Evolutionary conservation across 2,888 invertebrate genomes (phyloP), one percentile per base, ranked within the genome.

Genomic region (Cheilosia impressa): DNA sequence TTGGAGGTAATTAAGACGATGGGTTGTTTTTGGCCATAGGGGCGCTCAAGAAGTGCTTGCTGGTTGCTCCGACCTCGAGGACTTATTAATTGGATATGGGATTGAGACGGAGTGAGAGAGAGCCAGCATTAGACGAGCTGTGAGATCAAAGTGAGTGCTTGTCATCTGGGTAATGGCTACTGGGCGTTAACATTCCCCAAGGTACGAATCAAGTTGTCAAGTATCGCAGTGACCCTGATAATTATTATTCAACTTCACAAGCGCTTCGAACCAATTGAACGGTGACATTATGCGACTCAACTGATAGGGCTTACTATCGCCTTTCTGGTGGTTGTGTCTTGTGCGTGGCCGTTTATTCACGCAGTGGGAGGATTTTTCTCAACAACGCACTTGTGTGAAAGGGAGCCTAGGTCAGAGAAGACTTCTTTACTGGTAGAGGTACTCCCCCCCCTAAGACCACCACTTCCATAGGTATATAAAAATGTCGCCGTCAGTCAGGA

Each of bases 401-500:
- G 31, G 2, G 31, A 38, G 13, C 38, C 13, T 38, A 13, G 38
- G 38, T 38, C 38, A 13, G 38, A 0, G 38, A 38, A 38, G 4
- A 38, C 10, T 10, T 38, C 34, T 38, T 34, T 10, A 34, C 9
- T 34, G 34, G 6, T 7, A 4, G 7, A 34, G 34, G 10, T 34
- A 22, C 15, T 9, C 19, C 19, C 22, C 9, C 15, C 6, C 22
- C 57, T 13, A 24, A 15, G 7, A 0, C 7, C 34, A 72, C 15
- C 72, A 72, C 34, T 31, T 75, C 31, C 13, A 24, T 58, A 50
- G 22, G 19, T 55, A 68, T 58, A 50, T 38, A 13, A 55, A 68
- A 57, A 45, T 34, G 31, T 38, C 17, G 2, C 57, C 5, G 45
- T 65, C 47, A 19, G 58, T n/a, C 17, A 19, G 31, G 2, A 31